Evolutionary conservation across 2,888 invertebrate genomes (phyloP).

Genomic region (Autographa pulchrina): DNA sequence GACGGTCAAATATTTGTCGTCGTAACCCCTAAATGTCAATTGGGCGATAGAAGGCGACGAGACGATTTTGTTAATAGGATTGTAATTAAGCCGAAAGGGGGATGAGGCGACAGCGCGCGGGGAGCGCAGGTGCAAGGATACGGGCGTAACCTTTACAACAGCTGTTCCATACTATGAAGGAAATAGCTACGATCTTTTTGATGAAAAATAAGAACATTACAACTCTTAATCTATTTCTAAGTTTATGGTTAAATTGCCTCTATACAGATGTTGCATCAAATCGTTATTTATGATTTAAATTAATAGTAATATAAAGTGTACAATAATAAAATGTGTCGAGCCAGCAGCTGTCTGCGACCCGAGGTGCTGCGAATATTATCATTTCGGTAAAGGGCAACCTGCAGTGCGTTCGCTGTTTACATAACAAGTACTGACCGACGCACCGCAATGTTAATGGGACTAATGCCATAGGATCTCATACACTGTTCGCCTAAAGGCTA

Average conservation of each 20-base stretch:
- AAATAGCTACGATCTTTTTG: constrained; percentile 74
- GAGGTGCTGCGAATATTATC: constrained; percentile 67
- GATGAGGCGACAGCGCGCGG: constrained; percentile 64
- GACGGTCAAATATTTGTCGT: constrained; percentile 68
- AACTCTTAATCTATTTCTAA: constrained; percentile 79
- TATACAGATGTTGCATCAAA: constrained; percentile 64
- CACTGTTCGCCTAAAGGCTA: constrained; percentile 77
- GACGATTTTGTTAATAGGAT: constrained; percentile 82
- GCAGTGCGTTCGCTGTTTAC: constrained; percentile 66
- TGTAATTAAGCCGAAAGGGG: constrained; percentile 78
- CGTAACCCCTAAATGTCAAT: constrained; percentile 71
- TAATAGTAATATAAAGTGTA: constrained; percentile 53
- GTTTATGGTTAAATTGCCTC: constrained; percentile 59
- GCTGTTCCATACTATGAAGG: constrained; percentile 81
- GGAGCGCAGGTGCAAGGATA: constrained; percentile 83
- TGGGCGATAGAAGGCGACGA: constrained; percentile 69
- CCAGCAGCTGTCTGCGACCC: constrained; percentile 69
- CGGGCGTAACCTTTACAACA: constrained; percentile 86
- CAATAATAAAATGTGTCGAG: constrained; percentile 63
- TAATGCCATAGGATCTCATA: constrained; percentile 77
- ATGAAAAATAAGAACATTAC: constrained; percentile 71
- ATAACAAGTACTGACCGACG: constrained; percentile 66
- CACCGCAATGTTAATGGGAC: constrained; percentile 77
- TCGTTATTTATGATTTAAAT: constrained; percentile 56
- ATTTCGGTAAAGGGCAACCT: constrained; percentile 66